Conservation (phyloP, 2,797 vertebrate species). For the Cyclopterus lumpus region DNA sequence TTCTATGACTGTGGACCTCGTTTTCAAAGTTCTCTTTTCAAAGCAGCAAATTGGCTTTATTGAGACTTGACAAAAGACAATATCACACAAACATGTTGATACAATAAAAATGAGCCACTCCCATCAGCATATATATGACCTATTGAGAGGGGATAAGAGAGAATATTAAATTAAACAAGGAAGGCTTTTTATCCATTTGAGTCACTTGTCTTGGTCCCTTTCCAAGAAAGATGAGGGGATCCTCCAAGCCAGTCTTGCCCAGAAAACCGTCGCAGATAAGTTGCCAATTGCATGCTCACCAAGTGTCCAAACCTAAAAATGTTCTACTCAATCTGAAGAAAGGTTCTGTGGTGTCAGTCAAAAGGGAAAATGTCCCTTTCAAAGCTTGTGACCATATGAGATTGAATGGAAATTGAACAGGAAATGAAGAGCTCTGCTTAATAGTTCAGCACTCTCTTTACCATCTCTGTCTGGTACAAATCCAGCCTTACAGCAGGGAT, state of each 20-base stretch:
- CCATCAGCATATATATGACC: conserved; percentile 31
- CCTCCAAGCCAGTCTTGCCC: not conserved
- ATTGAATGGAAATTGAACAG: conserved; percentile 21
- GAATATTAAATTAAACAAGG: conserved; percentile 8
- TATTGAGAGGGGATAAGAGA: conserved; percentile 18
- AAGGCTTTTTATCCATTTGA: conserved; percentile 24
- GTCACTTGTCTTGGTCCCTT: conserved; percentile 16
- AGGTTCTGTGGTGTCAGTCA: not conserved
- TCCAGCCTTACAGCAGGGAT: conserved; percentile 3
- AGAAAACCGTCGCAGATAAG: conserved; percentile 2
- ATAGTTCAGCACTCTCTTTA: not conserved
- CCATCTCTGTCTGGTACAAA: conserved; percentile 7
- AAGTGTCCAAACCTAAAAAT: conserved; percentile 16
- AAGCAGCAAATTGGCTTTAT: conserved; percentile 19
- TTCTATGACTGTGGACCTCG: conserved; percentile 39
- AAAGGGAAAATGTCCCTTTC: not conserved
- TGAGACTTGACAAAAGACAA: conserved; percentile 42
- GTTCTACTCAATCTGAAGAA: not conserved
- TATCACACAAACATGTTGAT: conserved; percentile 36
- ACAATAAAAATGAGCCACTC: conserved; percentile 22
- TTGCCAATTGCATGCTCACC: not conserved
- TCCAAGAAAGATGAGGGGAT: conserved; percentile 2
- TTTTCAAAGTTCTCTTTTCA: conserved; percentile 42
- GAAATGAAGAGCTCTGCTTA: conserved; percentile 21
- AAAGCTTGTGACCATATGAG: conserved; percentile 5